phyloP scores from a whole-genome alignment of 2,113 vertebrate species.

The Ciconia stormi region DNA sequence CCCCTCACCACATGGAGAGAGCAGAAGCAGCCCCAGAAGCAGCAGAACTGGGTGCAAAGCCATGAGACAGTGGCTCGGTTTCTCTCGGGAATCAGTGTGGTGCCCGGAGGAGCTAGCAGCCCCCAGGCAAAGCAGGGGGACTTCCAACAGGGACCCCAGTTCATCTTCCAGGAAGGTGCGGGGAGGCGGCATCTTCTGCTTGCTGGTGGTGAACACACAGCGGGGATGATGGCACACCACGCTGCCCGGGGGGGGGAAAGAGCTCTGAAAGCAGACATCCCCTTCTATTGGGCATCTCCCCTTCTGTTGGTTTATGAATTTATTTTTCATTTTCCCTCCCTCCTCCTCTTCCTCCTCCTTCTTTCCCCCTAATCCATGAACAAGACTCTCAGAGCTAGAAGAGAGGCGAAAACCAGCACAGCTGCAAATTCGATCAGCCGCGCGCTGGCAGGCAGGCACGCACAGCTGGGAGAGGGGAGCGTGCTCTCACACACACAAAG shows the following conservation, averaged over 20 bases:
- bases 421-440: slow-evolving; percentile 34
- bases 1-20: neutral
- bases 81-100: neutral
- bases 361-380: neutral
- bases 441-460: slow-evolving; percentile 43
- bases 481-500: slow-evolving; percentile 51
- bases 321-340: slow-evolving; percentile 1
- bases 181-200: neutral
- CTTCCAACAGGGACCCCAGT: neutral
- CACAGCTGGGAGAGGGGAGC: slow-evolving; percentile 65
- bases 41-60: neutral
- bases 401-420: slow-evolving; percentile 5
- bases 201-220: neutral
- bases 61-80: neutral
- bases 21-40: neutral
- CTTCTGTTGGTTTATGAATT: neutral
- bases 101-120: neutral
- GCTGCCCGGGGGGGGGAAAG: neutral
- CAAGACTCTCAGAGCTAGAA: slow-evolving; percentile 10
- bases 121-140: neutral
- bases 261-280: neutral
- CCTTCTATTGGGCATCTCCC: neutral
- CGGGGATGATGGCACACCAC: neutral
- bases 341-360: slow-evolving; percentile 6
- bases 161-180: neutral